phyloP scores from a whole-genome alignment of 2,113 vertebrate species.

The Tyto alba region DNA sequence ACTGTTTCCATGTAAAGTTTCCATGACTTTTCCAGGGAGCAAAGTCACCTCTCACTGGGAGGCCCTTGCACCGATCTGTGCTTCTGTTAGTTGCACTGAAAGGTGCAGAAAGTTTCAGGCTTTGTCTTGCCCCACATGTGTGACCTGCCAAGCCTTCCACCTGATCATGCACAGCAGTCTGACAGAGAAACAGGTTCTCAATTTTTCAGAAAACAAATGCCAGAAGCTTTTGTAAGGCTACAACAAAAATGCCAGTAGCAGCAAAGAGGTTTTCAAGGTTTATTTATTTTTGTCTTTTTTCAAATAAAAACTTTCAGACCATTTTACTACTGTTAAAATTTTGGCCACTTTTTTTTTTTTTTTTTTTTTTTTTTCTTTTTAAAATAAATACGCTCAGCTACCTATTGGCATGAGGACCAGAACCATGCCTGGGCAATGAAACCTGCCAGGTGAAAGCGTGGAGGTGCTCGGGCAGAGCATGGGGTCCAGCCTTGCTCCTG shows the following conservation, averaged over 20 bases:
- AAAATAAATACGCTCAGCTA: background rate
- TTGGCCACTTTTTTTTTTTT: background rate
- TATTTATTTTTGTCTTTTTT: background rate
- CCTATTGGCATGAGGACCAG: background rate
- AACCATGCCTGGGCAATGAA: background rate
- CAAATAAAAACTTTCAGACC: background rate
- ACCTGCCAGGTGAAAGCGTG: background rate
- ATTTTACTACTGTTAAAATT: background rate
- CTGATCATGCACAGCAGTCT: background rate
- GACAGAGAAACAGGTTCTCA: background rate
- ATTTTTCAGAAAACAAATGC: background rate
- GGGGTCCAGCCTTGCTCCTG: accelerated
- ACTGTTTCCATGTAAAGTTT: background rate
- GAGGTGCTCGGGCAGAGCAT: background rate
- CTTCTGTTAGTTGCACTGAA: background rate
- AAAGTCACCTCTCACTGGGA: background rate
- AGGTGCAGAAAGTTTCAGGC: background rate
- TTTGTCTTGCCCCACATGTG: background rate
- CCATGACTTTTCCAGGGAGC: too few relatives aligned
- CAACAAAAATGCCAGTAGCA: background rate
- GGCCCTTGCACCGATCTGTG: background rate
- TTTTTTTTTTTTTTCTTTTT: background rate
- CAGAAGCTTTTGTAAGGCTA: background rate
- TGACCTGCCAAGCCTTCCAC: background rate
- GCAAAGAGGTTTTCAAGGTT: background rate